Percentiles rank a stretch among this genome's conserved stretches.
Conservation (phyloP, 2,113 vertebrate genomes). For the Sorex fumeus region DNA sequence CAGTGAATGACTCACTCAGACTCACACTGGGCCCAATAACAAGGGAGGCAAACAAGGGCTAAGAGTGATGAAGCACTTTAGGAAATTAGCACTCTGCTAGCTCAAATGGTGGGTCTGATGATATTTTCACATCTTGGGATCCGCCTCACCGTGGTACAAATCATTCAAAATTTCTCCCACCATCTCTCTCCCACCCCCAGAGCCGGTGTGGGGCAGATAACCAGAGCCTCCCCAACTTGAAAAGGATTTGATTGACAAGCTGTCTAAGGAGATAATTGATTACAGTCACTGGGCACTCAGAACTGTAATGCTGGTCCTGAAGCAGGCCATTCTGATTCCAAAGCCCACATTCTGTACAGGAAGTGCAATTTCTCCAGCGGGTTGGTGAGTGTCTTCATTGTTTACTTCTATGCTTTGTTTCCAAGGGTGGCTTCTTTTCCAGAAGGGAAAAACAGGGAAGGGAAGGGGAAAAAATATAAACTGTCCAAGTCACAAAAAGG, state of each 20-base stretch:
- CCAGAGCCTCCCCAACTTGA: neutral
- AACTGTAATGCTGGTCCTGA: slow-evolving; percentile 45
- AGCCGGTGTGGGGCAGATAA: neutral
- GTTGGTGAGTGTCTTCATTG: slow-evolving; percentile 25
- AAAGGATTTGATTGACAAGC: neutral
- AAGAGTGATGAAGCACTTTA: slow-evolving; percentile 71
- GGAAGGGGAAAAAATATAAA: neutral
- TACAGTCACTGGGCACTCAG: slow-evolving; percentile 18
- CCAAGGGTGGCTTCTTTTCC: slow-evolving; percentile 45
- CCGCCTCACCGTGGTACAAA: neutral
- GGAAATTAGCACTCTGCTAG: slow-evolving; percentile 69
- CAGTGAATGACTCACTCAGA: slow-evolving; percentile 63
- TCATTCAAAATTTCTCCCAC: neutral
- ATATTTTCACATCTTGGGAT: slow-evolving; percentile 32
- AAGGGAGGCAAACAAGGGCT: slow-evolving; percentile 57
- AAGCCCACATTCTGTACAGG: slow-evolving; percentile 20
- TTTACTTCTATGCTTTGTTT: slow-evolving; percentile 54
- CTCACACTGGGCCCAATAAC: slow-evolving; percentile 6
- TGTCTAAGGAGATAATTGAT: slow-evolving; percentile 42
- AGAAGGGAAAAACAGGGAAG: neutral
- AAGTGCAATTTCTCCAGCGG: slow-evolving; percentile 66
- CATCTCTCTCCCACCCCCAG: rapidly evolving
- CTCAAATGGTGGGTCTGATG: slow-evolving; percentile 19
- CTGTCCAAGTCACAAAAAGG: slow-evolving; percentile 20
- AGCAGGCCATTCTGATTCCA: slow-evolving; percentile 44